Percentiles rank a stretch among this genome's conserved stretches.
Conservation (phyloP, 2,113 vertebrate genomes). For the Psilopsiagon aurifrons region DNA sequence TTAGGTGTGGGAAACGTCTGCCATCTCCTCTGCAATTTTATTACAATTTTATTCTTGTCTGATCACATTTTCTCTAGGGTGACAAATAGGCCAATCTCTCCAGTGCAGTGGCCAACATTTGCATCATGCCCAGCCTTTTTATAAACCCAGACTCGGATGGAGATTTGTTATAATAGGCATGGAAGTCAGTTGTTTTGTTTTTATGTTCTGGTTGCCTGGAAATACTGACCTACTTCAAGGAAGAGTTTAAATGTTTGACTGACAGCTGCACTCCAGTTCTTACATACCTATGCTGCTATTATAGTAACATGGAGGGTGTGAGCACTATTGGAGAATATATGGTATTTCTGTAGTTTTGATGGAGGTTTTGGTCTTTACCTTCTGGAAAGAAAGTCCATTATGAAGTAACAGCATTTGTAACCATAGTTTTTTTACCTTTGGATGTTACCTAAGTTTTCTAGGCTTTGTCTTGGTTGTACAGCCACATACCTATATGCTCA, state of each 20-base stretch:
- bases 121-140: constrained; percentile 20
- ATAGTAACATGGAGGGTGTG: neutral
- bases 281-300: neutral
- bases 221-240: constrained; percentile 26
- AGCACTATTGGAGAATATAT: neutral
- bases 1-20: neutral
- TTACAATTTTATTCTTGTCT: neutral
- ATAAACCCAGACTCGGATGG: constrained; percentile 12
- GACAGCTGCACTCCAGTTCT: neutral
- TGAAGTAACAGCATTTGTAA: neutral
- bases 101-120: neutral
- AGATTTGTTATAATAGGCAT: constrained; percentile 8
- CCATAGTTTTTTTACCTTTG: neutral
- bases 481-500: neutral
- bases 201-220: constrained; percentile 51
- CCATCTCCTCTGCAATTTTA: neutral
- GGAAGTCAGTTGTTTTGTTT: constrained; percentile 28
- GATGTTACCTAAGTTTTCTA: neutral
- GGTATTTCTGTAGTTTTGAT: neutral
- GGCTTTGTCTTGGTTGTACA: neutral
- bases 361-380: neutral
- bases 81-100: neutral
- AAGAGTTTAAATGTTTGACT: constrained; percentile 9
- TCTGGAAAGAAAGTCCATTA: neutral
- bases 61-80: neutral